Evolutionary conservation across 2,888 invertebrate species (phyloP).

Genomic region (Pseudolycoriella hygida): DNA sequence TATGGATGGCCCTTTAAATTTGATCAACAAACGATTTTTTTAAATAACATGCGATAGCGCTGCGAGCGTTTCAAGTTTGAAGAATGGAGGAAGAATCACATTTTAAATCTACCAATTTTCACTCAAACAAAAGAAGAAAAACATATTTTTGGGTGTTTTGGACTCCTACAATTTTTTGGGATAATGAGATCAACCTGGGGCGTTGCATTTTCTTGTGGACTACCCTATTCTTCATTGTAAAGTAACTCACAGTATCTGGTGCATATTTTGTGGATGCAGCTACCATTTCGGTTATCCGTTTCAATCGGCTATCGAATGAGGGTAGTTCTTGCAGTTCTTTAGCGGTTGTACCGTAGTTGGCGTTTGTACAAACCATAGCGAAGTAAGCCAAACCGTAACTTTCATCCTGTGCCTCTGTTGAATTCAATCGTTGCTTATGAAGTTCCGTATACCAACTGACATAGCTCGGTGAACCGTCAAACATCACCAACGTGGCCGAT

Average conservation of each 20-base stretch:
- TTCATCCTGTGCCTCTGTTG: slow-evolving; percentile 39
- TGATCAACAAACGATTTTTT: no score
- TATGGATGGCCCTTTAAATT: no score
- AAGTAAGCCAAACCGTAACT: slow-evolving; percentile 68
- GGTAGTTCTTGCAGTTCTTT: slow-evolving; percentile 19
- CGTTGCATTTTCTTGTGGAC: no score
- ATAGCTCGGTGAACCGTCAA: slow-evolving; percentile 83
- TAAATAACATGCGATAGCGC: no score
- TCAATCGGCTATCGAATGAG: slow-evolving; percentile 28
- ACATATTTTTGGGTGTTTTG: no score
- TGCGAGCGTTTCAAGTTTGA: no score
- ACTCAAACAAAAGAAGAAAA: no score
- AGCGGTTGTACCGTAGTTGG: slow-evolving; percentile 43
- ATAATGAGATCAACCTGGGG: no score
- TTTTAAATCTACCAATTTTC: no score
- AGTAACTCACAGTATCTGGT: slow-evolving; percentile 15
- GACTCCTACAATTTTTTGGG: no score
- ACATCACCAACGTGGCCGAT: slow-evolving; percentile 36
- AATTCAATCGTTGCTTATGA: slow-evolving; percentile 32
- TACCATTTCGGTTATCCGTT: slow-evolving; percentile 30
- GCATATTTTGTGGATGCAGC: slow-evolving; percentile 23
- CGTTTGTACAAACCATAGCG: slow-evolving; percentile 56
- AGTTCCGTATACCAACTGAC: slow-evolving; percentile 55
- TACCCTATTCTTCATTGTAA: no score
- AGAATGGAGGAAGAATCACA: no score